Conservation (phyloP, 1,140 invertebrate species). For the Lerema accius region DNA sequence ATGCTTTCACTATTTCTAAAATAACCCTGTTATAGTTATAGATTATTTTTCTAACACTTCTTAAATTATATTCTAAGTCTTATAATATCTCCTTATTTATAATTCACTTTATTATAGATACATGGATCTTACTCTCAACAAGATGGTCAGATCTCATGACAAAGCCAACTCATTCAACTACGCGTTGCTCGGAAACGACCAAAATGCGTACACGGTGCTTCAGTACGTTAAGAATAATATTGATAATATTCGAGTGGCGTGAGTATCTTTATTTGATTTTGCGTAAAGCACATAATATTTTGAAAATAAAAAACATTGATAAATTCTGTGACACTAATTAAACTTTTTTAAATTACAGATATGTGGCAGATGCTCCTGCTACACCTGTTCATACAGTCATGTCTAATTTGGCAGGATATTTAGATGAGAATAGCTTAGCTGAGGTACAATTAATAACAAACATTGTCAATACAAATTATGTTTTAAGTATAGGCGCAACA, state of each 20-base stretch:
- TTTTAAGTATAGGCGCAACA: too few relatives aligned
- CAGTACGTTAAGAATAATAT: conserved; percentile 69
- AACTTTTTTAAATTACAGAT: too few relatives aligned
- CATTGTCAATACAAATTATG: too few relatives aligned
- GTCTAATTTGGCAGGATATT: conserved; percentile 62
- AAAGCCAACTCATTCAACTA: conserved; percentile 70
- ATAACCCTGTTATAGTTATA: too few relatives aligned
- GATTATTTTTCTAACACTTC: too few relatives aligned
- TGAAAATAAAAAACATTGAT: too few relatives aligned
- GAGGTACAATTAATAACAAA: too few relatives aligned
- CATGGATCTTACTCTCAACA: conserved; percentile 58
- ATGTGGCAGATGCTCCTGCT: conserved; percentile 63
- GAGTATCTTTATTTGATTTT: conserved; percentile 42
- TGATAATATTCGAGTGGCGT: conserved; percentile 61
- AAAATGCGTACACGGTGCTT: conserved; percentile 55
- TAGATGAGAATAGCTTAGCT: conserved; percentile 54
- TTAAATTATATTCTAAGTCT: too few relatives aligned
- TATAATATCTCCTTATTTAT: too few relatives aligned
- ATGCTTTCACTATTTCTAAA: too few relatives aligned
- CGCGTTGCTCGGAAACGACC: conserved; percentile 62
- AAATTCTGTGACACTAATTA: too few relatives aligned
- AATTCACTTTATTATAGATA: conserved; percentile 71
- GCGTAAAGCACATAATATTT: conserved; percentile 4
- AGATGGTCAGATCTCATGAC: conserved; percentile 66
- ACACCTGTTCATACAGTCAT: conserved; percentile 58